Percentiles rank a stretch among this genome's conserved stretches.
Evolutionary conservation across 2,888 invertebrate species (phyloP).

Genomic region (Melanophora roralis): DNA sequence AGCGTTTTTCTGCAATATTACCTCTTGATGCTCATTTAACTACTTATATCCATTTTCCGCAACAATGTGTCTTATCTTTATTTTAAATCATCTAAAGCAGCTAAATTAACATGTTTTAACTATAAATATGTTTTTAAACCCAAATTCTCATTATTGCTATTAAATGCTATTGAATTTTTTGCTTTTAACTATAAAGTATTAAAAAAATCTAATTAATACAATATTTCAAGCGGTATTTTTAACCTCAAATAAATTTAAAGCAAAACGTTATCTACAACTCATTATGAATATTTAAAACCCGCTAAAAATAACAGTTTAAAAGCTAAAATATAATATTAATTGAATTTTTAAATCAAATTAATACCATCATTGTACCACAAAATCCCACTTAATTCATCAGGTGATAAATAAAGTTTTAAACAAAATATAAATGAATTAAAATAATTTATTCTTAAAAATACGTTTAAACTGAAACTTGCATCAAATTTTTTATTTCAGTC

Average conservation of each 20-base stretch:
- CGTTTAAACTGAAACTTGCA: not conserved
- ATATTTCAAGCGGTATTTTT: not conserved
- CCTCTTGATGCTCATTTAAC: too few species aligned
- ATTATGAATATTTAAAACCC: constrained; percentile 22
- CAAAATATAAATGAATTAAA: not conserved
- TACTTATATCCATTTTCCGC: not conserved
- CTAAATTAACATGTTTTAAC: not conserved
- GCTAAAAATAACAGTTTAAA: constrained; percentile 6
- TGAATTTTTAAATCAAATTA: constrained; percentile 15
- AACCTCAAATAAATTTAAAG: not conserved
- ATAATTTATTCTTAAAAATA: not conserved
- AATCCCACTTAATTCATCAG: constrained; percentile 20
- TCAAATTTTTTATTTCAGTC: not conserved
- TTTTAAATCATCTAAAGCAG: not conserved
- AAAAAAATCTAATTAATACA: not conserved
- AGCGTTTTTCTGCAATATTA: too few species aligned
- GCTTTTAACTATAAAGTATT: too few species aligned
- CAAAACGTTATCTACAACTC: not conserved
- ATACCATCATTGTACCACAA: not conserved
- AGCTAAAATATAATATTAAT: not conserved
- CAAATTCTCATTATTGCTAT: too few species aligned
- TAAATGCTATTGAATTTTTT: too few species aligned
- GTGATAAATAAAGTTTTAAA: not conserved
- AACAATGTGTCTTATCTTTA: not conserved
- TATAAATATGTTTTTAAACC: too few species aligned